Conservation (phyloP, 1,140 invertebrate species). For the Danaus plexippus region DNA sequence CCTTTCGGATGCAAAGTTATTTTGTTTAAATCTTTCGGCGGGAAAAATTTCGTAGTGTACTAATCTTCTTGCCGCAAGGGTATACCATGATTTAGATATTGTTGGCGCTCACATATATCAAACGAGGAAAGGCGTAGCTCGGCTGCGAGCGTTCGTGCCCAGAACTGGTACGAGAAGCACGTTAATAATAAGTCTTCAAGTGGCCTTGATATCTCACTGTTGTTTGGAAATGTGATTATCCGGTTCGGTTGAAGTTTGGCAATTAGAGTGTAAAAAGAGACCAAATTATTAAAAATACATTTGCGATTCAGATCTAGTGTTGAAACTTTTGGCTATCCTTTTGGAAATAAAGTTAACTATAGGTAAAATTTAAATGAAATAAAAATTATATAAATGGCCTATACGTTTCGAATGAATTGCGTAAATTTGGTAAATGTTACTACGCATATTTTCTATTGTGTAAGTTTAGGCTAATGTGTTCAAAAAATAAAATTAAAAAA, state of each 20-base stretch:
- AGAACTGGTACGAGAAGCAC: slow-evolving; percentile 39
- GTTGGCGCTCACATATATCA: slow-evolving; percentile 44
- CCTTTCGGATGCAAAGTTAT: slow-evolving; percentile 44
- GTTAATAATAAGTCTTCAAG: slow-evolving; percentile 66
- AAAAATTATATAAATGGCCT: slow-evolving; percentile 65
- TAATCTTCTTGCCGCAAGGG: slow-evolving; percentile 63
- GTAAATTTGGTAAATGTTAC: slow-evolving; percentile 71
- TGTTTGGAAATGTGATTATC: slow-evolving; percentile 64
- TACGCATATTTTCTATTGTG: slow-evolving; percentile 71
- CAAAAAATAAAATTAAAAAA: slow-evolving; percentile 62
- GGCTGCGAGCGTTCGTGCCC: slow-evolving; percentile 40
- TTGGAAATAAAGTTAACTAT: slow-evolving; percentile 64
- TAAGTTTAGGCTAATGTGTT: slow-evolving; percentile 72
- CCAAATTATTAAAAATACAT: slow-evolving; percentile 64
- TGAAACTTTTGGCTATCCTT: slow-evolving; percentile 69
- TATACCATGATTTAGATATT: slow-evolving; percentile 64
- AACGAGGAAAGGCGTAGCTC: slow-evolving; percentile 22
- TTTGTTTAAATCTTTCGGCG: slow-evolving; percentile 61
- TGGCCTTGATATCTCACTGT: slow-evolving; percentile 70
- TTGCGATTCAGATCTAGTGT: slow-evolving; percentile 62
- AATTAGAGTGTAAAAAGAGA: slow-evolving; percentile 67
- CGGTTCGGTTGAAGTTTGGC: slow-evolving; percentile 66
- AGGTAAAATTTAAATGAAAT: slow-evolving; percentile 51
- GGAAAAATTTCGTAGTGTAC: slow-evolving; percentile 51
- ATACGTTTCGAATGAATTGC: slow-evolving; percentile 67